Evolutionary conservation across 2,888 invertebrate genomes (phyloP).

Genomic region (Stenoptilia bipunctidactyla): DNA sequence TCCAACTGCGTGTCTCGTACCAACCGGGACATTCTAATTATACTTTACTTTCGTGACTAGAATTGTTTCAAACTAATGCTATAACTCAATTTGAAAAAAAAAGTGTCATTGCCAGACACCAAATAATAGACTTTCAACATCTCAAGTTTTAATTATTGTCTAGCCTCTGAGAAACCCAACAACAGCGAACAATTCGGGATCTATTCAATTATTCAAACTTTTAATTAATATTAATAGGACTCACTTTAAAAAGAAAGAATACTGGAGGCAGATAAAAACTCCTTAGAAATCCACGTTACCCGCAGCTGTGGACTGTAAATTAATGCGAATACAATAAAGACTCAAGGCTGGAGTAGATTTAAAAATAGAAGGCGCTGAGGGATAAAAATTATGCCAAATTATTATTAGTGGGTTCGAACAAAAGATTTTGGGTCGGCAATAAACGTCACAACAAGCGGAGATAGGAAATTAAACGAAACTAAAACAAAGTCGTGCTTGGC

Average conservation of each 20-base stretch:
- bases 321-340: conserved; percentile 68
- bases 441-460: conserved; percentile 53
- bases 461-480: conserved; percentile 68
- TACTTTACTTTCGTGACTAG: conserved; percentile 51
- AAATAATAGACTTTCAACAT: conserved; percentile 39
- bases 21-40: conserved; percentile 51
- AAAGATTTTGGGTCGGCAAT: conserved; percentile 45
- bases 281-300: conserved; percentile 63
- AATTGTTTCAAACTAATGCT: conserved; percentile 19
- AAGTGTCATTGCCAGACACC: conserved; percentile 31
- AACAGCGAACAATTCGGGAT: conserved; percentile 59
- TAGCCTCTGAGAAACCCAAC: conserved; percentile 50
- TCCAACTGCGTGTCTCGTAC: conserved; percentile 37
- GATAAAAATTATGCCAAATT: conserved; percentile 55
- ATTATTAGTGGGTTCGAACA: conserved; percentile 56
- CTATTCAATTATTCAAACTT: conserved; percentile 69
- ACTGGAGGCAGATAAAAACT: conserved; percentile 61
- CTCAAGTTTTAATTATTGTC: conserved; percentile 60
- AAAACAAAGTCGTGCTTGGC: conserved; percentile 52
- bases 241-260: conserved; percentile 66
- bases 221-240: conserved; percentile 71
- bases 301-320: conserved; percentile 65
- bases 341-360: conserved; percentile 30
- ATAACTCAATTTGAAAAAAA: background rate
- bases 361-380: conserved; percentile 49